Percentiles rank a stretch among this genome's conserved stretches.
Evolutionary conservation across 2,888 invertebrate species (phyloP).

Genomic region (Heliconius cydno): DNA sequence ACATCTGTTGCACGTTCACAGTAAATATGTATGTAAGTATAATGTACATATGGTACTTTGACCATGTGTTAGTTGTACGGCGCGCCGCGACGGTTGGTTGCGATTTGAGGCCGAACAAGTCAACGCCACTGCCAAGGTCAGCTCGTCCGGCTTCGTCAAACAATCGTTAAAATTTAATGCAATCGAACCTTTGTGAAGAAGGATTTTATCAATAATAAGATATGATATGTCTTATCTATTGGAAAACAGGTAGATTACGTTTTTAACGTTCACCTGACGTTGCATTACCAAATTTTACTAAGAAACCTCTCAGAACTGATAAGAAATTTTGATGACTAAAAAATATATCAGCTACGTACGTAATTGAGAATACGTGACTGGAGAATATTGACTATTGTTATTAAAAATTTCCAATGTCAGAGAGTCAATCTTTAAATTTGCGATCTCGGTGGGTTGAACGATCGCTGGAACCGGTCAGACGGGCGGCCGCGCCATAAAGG

Average conservation of each 20-base stretch:
- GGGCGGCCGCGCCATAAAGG: conserved; percentile 64
- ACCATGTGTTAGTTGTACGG: conserved; percentile 57
- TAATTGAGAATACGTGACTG: not conserved
- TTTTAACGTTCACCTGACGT: not conserved
- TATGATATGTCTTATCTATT: conserved; percentile 41
- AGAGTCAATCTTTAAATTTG: conserved; percentile 56
- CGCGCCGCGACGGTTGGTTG: conserved; percentile 53
- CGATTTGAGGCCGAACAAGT: conserved; percentile 72
- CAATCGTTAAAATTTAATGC: conserved; percentile 59
- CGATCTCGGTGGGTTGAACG: conserved; percentile 74
- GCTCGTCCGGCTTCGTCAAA: conserved; percentile 59
- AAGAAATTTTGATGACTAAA: not conserved
- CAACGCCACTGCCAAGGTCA: conserved; percentile 80
- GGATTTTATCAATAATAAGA: conserved; percentile 44
- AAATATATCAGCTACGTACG: not conserved
- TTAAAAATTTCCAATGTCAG: conserved; percentile 37
- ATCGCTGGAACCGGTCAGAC: conserved; percentile 75
- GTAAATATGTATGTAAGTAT: conserved; percentile 29
- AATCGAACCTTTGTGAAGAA: conserved; percentile 50
- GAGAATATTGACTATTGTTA: conserved; percentile 19
- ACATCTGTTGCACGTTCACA: conserved; percentile 38
- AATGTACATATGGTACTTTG: conserved; percentile 38
- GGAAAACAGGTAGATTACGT: conserved; percentile 17
- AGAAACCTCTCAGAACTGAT: not conserved
- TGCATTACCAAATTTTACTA: not conserved